Evolutionary conservation across 23 tunicate species (phyloP).

Genomic region (Aplidium turbinatum): DNA sequence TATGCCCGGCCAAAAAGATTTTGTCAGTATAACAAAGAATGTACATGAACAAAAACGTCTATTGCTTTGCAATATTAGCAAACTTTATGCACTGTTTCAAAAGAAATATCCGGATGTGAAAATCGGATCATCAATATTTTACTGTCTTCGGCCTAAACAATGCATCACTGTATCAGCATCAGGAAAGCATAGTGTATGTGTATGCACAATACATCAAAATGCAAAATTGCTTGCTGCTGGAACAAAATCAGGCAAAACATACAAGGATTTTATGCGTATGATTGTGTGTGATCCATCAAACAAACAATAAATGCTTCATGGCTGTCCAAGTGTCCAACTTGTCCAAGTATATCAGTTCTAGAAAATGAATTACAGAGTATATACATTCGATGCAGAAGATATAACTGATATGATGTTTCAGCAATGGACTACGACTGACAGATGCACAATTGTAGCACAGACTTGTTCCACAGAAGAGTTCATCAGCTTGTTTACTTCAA

Average conservation of each 20-base stretch:
- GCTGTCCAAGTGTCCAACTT: not conserved
- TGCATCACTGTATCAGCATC: slow-evolving; percentile 14
- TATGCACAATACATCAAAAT: slow-evolving; percentile 25
- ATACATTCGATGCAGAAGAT: not conserved
- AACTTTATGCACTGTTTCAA: slow-evolving; percentile 3
- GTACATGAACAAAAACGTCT: slow-evolving; percentile 1
- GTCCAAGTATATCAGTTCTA: not conserved
- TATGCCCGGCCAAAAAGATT: slow-evolving; percentile 29
- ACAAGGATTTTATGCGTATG: slow-evolving; percentile 15
- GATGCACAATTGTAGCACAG: no score
- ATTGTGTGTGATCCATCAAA: not conserved
- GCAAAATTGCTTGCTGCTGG: not conserved
- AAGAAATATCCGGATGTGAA: not conserved
- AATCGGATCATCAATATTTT: not conserved
- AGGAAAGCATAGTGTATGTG: slow-evolving; percentile 3
- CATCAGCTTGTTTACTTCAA: not conserved
- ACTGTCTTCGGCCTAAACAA: slow-evolving; percentile 1
- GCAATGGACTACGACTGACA: slow-evolving; percentile 5
- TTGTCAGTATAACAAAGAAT: not conserved
- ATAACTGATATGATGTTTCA: slow-evolving; percentile 7
- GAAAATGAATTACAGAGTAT: not conserved
- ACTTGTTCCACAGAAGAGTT: not conserved
- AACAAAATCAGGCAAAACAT: not conserved
- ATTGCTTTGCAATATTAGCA: not conserved
- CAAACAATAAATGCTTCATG: slow-evolving; percentile 4